phyloP scores from a whole-genome alignment of 2,113 vertebrate genomes.

The Cyanoramphus novaezelandiae region DNA sequence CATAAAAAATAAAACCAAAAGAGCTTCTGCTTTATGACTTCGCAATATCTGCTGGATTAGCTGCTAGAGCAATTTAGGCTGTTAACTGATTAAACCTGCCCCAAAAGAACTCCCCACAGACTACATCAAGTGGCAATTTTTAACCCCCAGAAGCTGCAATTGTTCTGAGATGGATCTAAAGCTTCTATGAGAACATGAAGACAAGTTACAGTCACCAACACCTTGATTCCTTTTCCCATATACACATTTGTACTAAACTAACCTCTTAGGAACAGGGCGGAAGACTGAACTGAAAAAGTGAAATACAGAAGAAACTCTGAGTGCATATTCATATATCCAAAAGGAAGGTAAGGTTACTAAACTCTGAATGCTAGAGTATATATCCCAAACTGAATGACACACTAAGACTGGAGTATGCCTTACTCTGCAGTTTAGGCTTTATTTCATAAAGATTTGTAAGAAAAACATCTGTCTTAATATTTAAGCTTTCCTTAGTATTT shows the following conservation, averaged over 20 bases:
- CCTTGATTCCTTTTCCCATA: neutral
- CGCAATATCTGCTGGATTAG: neutral
- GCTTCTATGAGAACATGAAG: neutral
- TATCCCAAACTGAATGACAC: neutral
- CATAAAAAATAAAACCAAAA: neutral
- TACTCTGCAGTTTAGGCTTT: neutral
- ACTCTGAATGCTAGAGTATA: neutral
- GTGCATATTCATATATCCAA: neutral
- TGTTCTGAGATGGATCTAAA: neutral
- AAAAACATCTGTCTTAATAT: neutral
- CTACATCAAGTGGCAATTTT: neutral
- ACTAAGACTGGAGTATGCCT: neutral
- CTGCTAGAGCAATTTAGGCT: neutral
- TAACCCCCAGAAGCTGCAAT: neutral
- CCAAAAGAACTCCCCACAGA: neutral
- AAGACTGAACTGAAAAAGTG: neutral
- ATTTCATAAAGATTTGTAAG: neutral
- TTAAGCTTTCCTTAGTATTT: neutral
- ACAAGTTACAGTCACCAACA: neutral
- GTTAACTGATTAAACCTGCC: neutral
- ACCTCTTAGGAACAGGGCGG: neutral
- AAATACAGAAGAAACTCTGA: neutral
- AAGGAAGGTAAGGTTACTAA: neutral
- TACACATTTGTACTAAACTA: neutral
- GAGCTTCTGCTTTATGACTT: neutral